These are phyloP conservation scores for Latheticus oryzae DNA, from an alignment of 2,888 invertebrate genomes.

Conservation along the genomic window DNA sequence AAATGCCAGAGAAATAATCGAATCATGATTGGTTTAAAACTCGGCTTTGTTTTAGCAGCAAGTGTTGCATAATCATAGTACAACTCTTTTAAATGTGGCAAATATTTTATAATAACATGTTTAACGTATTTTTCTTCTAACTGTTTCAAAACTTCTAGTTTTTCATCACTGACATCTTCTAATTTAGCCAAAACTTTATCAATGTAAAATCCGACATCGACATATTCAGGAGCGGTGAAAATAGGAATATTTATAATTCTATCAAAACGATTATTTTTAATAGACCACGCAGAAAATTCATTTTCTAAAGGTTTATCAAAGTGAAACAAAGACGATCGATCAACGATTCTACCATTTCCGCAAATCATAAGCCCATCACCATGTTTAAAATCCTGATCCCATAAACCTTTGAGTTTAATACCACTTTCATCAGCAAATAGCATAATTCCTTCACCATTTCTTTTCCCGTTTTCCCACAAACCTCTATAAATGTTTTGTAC, in stretches of 20 bases:
- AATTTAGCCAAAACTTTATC: conserved; percentile 57
- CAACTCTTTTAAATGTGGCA: conserved; percentile 66
- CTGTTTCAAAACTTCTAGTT: conserved; percentile 44
- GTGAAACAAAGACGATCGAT: conserved; percentile 67
- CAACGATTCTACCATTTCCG: conserved; percentile 69
- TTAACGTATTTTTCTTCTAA: conserved; percentile 66
- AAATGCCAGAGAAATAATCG: conserved; percentile 73
- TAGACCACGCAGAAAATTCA: background rate
- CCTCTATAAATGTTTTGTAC: conserved; percentile 69
- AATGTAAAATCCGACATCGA: conserved; percentile 67
- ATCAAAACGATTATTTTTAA: background rate
- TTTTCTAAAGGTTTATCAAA: conserved; percentile 66
- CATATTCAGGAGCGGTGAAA: conserved; percentile 60
- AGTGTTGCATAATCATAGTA: conserved; percentile 69
- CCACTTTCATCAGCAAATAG: conserved; percentile 69
- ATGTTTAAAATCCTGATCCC: conserved; percentile 70
- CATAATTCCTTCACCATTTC: conserved; percentile 67
- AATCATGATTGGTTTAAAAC: conserved; percentile 61
- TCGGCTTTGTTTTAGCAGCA: conserved; percentile 62
- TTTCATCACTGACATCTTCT: conserved; percentile 23
- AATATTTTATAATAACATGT: conserved; percentile 66
- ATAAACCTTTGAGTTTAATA: conserved; percentile 69
- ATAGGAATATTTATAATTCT: conserved; percentile 50
- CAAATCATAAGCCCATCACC: conserved; percentile 70
- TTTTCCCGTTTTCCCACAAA: conserved; percentile 69